Conservation (phyloP, 53 echinoderm and acorn worm genomes). For the Echinometra lucunter region DNA sequence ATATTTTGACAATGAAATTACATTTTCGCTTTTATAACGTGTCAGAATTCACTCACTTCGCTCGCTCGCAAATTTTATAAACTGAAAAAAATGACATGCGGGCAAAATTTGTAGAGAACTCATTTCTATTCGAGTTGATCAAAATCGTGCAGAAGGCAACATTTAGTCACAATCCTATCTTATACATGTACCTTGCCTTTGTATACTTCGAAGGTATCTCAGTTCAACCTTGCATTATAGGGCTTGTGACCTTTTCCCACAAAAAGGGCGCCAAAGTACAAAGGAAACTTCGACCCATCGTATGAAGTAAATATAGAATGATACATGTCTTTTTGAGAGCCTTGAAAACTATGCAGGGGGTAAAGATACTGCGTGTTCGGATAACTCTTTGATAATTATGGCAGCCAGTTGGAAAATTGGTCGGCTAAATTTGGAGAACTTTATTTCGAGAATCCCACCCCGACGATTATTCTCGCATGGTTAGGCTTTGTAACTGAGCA, state of each 20-base stretch:
- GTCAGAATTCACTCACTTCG: too few relatives aligned
- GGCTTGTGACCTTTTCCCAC: neutral
- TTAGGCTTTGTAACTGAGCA: neutral
- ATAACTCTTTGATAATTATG: neutral
- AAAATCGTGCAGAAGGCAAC: too few relatives aligned
- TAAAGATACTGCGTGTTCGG: neutral
- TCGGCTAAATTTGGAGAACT: neutral
- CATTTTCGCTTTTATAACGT: too few relatives aligned
- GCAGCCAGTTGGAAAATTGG: constrained; percentile 1
- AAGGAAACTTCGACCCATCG: neutral
- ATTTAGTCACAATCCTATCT: too few relatives aligned
- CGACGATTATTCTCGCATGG: neutral
- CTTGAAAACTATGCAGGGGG: neutral
- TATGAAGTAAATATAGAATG: neutral
- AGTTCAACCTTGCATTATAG: neutral
- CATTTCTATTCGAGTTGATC: too few relatives aligned
- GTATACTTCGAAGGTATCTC: too few relatives aligned
- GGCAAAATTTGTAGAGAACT: too few relatives aligned
- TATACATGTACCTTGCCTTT: too few relatives aligned
- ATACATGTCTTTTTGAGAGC: neutral
- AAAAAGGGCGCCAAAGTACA: neutral
- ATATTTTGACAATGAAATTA: too few relatives aligned
- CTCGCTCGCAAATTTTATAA: too few relatives aligned
- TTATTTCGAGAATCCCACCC: neutral
- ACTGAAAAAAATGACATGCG: too few relatives aligned